Percentiles rank a stretch among this genome's conserved stretches.
Conservation (phyloP, 1,140 invertebrate species). For the Bicyclus anynana region DNA sequence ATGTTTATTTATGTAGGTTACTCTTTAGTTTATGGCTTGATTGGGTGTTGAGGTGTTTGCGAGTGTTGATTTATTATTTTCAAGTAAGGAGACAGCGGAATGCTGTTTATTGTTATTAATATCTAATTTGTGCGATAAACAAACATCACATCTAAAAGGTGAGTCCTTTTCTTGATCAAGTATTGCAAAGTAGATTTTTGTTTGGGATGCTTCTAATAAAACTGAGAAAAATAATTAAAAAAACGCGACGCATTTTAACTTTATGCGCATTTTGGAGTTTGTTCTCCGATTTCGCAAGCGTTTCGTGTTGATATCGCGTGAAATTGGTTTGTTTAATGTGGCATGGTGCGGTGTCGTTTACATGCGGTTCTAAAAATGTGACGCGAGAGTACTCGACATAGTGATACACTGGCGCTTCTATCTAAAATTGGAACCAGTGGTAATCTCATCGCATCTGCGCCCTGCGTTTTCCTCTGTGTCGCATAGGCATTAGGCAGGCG, state of each 20-base stretch:
- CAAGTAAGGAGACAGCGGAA: conserved; percentile 64
- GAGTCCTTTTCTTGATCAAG: conserved; percentile 31
- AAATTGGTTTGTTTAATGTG: conserved; percentile 12
- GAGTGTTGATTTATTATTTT: conserved; percentile 43
- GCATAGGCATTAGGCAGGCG: conserved; percentile 24
- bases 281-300: conserved; percentile 28
- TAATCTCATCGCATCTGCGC: conserved; percentile 32
- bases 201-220: background rate
- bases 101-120: conserved; percentile 69
- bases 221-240: conserved; percentile 16
- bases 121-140: conserved; percentile 54
- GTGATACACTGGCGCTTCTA: conserved; percentile 60
- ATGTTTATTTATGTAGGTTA: conserved; percentile 74
- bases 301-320: conserved; percentile 32
- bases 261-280: conserved; percentile 58
- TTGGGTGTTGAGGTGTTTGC: conserved; percentile 72
- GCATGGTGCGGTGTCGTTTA: conserved; percentile 63
- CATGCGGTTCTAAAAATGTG: conserved; percentile 73
- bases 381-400: conserved; percentile 40
- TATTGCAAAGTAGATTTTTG: conserved; percentile 2
- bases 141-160: conserved; percentile 52
- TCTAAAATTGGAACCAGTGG: conserved; percentile 72
- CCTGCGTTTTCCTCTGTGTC: conserved; percentile 41
- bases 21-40: conserved; percentile 69
- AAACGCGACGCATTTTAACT: conserved; percentile 32